phyloP scores from a whole-genome alignment of 2,888 invertebrate species.

The Synergus laeviventris region DNA sequence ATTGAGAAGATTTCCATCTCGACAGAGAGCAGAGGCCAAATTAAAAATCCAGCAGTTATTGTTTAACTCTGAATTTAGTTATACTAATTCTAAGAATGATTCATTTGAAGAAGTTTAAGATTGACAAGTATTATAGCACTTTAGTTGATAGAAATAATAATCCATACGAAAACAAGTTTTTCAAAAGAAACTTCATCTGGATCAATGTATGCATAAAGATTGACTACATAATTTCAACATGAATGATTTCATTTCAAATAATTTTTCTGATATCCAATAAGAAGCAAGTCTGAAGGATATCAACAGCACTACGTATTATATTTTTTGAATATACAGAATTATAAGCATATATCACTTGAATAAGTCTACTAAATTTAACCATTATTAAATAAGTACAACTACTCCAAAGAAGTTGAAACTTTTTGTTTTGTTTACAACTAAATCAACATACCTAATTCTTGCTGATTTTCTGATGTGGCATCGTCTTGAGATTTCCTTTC shows the following conservation, averaged over 20 bases:
- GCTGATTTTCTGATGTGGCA: constrained; percentile 60
- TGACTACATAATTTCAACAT: no score
- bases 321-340: no score
- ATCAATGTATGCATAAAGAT: no score
- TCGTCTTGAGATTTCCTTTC: constrained; percentile 48
- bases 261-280: not conserved
- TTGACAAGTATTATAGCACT: not conserved
- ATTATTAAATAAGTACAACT: not conserved
- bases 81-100: constrained; percentile 3
- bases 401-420: not conserved
- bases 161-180: no score
- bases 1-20: constrained; percentile 20
- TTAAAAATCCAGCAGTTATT: constrained; percentile 29
- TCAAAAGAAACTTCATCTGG: no score
- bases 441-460: constrained; percentile 66
- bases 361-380: not conserved
- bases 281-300: not conserved
- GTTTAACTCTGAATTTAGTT: constrained; percentile 36
- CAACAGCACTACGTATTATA: not conserved
- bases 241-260: not conserved
- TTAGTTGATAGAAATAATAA: not conserved
- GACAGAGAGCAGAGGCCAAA: constrained; percentile 35
- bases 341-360: not conserved
- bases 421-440: not conserved
- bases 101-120: not conserved